phyloP scores from a whole-genome alignment of 2,888 invertebrate genomes.

The Phymatocera aterrima region DNA sequence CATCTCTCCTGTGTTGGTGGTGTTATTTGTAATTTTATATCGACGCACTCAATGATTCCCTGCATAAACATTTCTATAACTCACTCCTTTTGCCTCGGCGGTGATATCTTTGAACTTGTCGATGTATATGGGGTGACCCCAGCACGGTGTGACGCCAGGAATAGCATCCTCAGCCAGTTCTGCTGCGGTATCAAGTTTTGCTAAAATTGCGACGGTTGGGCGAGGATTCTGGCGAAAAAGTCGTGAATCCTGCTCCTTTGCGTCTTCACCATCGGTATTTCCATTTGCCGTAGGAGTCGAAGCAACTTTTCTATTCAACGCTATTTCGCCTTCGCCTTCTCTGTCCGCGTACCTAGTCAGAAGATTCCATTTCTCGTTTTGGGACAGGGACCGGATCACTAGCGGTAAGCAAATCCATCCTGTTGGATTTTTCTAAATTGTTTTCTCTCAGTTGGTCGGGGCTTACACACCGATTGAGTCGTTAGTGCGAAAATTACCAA shows the following conservation, averaged over 20 bases:
- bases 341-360: slow-evolving; percentile 58
- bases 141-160: slow-evolving; percentile 68
- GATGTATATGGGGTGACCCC: slow-evolving; percentile 70
- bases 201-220: slow-evolving; percentile 53
- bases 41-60: too few species aligned
- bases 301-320: neutral
- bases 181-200: slow-evolving; percentile 52
- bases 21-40: neutral
- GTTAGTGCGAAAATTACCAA: slow-evolving; percentile 60
- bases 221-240: slow-evolving; percentile 11
- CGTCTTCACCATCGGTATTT: slow-evolving; percentile 38
- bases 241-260: neutral
- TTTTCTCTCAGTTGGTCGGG: too few species aligned
- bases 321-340: neutral
- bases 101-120: slow-evolving; percentile 72
- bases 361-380: slow-evolving; percentile 62
- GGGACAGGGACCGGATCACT: slow-evolving; percentile 55
- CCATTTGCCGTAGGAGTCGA: neutral
- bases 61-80: neutral
- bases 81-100: slow-evolving; percentile 61
- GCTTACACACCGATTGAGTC: neutral
- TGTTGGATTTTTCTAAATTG: slow-evolving; percentile 40
- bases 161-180: slow-evolving; percentile 54
- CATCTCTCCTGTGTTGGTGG: slow-evolving; percentile 67
- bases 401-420: slow-evolving; percentile 61